phyloP scores from a whole-genome alignment of 2,888 invertebrate genomes.

The Trachelus troglodyta region DNA sequence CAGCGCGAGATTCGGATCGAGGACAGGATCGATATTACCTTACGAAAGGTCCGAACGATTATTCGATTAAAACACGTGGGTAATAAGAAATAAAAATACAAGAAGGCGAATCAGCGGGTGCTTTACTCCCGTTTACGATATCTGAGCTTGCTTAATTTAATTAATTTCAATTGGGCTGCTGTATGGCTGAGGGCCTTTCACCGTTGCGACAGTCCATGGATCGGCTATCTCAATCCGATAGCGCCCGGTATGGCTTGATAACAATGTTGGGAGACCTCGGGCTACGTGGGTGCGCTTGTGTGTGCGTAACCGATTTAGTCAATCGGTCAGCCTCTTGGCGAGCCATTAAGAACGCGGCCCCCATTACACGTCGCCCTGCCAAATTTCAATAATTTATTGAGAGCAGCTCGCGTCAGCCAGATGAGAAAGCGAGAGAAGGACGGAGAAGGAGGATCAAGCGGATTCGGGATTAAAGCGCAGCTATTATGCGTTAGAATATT shows the following conservation, averaged over 20 bases:
- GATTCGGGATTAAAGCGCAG: background rate
- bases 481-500: background rate
- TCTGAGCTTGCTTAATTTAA: constrained; percentile 20
- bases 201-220: constrained; percentile 50
- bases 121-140: background rate
- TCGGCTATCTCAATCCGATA: constrained; percentile 44
- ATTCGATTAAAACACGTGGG: background rate
- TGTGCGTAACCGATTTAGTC: background rate
- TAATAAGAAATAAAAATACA: background rate
- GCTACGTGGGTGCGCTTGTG: constrained; percentile 41
- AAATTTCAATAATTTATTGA: constrained; percentile 50
- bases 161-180: constrained; percentile 39
- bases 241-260: constrained; percentile 42
- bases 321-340: constrained; percentile 3
- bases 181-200: constrained; percentile 46
- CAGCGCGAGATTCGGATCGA: constrained; percentile 3
- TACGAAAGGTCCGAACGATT: background rate
- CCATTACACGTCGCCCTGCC: constrained; percentile 39
- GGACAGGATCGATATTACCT: background rate
- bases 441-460: background rate
- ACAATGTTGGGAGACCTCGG: constrained; percentile 48
- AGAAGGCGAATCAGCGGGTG: background rate
- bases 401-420: constrained; percentile 11
- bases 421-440: background rate
- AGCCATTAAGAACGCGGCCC: too few species aligned